Evolutionary conservation across 2,888 invertebrate species (phyloP).

Genomic region (Arge pagana): DNA sequence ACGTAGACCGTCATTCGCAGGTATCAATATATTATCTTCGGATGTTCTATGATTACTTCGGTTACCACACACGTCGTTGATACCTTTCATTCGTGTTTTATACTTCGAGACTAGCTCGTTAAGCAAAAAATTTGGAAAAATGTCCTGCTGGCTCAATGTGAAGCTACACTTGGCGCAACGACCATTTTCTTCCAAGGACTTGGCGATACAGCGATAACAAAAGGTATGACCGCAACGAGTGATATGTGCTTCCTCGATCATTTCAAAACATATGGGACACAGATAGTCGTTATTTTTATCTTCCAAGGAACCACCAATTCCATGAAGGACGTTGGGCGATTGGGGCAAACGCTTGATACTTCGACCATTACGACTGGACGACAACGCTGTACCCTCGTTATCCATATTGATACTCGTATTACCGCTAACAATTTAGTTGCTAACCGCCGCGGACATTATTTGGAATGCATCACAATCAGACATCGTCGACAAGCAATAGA

Average conservation of each 20-base stretch:
- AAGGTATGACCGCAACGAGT: constrained; percentile 93
- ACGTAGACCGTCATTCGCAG: constrained; percentile 62
- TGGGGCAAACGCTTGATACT: constrained; percentile 60
- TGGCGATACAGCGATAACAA: constrained; percentile 80
- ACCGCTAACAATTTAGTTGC: constrained; percentile 38
- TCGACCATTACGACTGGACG: constrained; percentile 44
- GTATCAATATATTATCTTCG: constrained; percentile 54
- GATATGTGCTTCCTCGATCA: constrained; percentile 88
- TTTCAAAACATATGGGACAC: constrained; percentile 87
- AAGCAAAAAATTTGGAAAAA: constrained; percentile 85
- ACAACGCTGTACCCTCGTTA: constrained; percentile 5
- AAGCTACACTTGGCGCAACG: constrained; percentile 86
- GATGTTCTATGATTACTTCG: constrained; percentile 30
- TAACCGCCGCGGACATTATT: constrained; percentile 38
- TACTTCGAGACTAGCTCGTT: constrained; percentile 81
- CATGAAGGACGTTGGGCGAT: constrained; percentile 61
- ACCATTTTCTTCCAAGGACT: constrained; percentile 68
- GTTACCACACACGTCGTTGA: constrained; percentile 55
- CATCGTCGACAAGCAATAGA: background rate
- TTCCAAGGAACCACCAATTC: constrained; percentile 68
- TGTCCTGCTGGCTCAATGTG: constrained; percentile 70
- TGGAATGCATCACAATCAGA: background rate
- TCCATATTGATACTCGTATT: constrained; percentile 38
- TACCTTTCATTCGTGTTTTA: constrained; percentile 61
- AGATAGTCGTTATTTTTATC: constrained; percentile 70